Evolutionary conservation across 2,797 vertebrate genomes (phyloP).

Genomic region (Paguma larvata): DNA sequence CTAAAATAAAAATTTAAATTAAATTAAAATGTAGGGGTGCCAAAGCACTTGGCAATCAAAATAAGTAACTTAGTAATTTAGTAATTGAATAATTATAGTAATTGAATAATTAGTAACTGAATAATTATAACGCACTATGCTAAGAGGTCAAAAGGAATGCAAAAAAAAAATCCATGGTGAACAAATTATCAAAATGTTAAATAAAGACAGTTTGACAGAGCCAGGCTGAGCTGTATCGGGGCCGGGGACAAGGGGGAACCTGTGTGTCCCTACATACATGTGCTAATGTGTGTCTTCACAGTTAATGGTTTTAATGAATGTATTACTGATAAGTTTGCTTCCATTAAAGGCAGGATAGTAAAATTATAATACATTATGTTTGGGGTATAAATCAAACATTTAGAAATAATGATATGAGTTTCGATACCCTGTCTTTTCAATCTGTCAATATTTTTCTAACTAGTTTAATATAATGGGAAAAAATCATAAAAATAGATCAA

Average conservation of each 20-base stretch:
- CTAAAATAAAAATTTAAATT: too few relatives aligned
- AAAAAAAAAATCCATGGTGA: background rate
- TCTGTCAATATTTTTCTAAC: background rate
- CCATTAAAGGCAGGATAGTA: too few relatives aligned
- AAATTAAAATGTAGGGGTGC: background rate
- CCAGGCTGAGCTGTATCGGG: background rate
- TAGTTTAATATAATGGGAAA: background rate
- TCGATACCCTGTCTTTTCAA: background rate
- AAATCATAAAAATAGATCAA: background rate
- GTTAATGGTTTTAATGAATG: background rate
- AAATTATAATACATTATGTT: too few relatives aligned
- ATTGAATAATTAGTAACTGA: background rate
- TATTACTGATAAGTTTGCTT: too few relatives aligned
- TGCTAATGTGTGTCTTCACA: background rate
- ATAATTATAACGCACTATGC: background rate
- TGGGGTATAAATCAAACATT: too few relatives aligned
- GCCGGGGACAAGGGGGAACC: background rate
- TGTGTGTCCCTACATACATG: fast-evolving
- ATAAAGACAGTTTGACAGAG: background rate
- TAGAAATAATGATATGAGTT: background rate
- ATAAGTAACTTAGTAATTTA: too few relatives aligned
- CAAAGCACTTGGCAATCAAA: background rate
- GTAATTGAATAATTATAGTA: background rate
- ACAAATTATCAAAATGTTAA: background rate
- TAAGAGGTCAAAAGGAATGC: background rate